Evolutionary conservation across 2,113 vertebrate species (phyloP).

Genomic region (Balaenoptera acutorostrata): DNA sequence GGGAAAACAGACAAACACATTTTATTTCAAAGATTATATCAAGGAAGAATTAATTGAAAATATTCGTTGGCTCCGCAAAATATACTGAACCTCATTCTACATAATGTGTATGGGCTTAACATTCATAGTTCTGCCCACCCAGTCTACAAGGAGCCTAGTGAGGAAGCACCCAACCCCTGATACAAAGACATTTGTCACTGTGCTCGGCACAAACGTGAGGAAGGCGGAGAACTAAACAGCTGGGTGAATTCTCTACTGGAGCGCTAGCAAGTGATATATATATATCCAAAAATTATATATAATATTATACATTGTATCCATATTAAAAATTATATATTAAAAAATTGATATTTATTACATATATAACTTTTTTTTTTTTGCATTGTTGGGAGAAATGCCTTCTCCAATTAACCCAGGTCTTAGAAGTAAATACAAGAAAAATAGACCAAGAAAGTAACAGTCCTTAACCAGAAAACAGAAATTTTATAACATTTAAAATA

Average conservation of each 20-base stretch:
- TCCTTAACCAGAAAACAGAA: background rate
- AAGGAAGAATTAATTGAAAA: background rate
- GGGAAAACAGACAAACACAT: background rate
- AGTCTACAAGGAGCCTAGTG: background rate
- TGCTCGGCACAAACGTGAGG: rapidly evolving
- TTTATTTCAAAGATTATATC: background rate
- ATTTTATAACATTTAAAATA: background rate
- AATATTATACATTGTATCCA: background rate
- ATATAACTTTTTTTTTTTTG: background rate
- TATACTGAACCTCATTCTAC: background rate
- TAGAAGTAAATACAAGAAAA: background rate
- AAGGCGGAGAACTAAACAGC: background rate
- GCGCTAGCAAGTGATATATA: background rate
- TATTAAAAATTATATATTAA: background rate
- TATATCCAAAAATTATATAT: background rate
- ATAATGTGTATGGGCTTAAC: background rate
- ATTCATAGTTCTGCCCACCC: background rate
- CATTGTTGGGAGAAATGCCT: background rate
- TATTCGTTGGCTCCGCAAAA: background rate
- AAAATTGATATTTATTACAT: background rate
- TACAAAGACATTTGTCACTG: background rate
- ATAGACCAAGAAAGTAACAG: background rate
- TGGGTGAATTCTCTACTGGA: background rate
- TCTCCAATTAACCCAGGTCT: background rate
- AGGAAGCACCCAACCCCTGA: background rate